Evolutionary conservation across 2,888 invertebrate genomes (phyloP), one percentile per base, ranked within the genome.

Genomic region (Clitarchus hookeri): DNA sequence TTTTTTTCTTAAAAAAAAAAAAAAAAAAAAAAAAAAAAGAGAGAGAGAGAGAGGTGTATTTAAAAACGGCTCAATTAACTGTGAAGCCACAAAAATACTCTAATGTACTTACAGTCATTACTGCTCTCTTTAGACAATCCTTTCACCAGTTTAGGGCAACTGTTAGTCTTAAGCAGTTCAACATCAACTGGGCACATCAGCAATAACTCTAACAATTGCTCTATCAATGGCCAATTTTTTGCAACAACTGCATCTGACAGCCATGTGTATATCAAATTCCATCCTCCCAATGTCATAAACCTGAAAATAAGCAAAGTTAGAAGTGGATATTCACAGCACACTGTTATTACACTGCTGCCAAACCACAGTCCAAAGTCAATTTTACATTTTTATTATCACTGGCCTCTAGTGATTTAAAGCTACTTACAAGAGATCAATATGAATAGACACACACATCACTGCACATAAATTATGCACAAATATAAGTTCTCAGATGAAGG

Each of bases 261-360:
- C 99, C 99, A 99, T 89, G 94, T 94, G 90, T 97, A 96, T 83
- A 98, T 95, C 87, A 98, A 93, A 89, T 95, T 94, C 99, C 99
- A 99, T 83, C 98, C 99, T 88, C 97, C 98, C 87, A 95, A 95
- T 87, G 95, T 94, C 96, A 98, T 96, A 91, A 98, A 98, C 90
- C 94, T 94, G 90, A 19, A 90, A 91, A 89, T 88, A 87, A 88
- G 87, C 48, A 48, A 54, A 13, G 16, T 44, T 80, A 84, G 23
- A 19, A 78, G 19, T 85, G 54, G 78, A 85, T 12, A 36, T 85
- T 77, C n/a, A 26, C n/a, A 25, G 65, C 19, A 54, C 36, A 48
- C 27, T 16, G n/a, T n/a, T 48, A n/a, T 84, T 23, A 25, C 44
- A 26, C 27, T 44, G 80, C 16, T 77, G 6, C 44, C 19, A 53